phyloP scores from a whole-genome alignment of 2,888 invertebrate genomes.

The Fragum fragum region DNA sequence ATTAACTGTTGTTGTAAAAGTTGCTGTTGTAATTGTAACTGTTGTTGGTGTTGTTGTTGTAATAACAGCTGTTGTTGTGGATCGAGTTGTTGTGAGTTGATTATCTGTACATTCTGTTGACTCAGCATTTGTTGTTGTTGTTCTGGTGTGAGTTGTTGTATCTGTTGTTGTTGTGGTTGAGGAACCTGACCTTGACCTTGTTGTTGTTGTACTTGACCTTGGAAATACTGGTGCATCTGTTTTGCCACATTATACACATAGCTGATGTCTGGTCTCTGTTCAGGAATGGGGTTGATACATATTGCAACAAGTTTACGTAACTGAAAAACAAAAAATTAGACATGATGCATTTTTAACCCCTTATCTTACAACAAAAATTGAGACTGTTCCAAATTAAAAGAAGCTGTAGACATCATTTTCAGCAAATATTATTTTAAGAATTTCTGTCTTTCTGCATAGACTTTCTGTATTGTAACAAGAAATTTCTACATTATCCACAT shows the following conservation, averaged over 20 bases:
- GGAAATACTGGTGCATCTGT: slow-evolving; percentile 85
- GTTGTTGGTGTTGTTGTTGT: slow-evolving; percentile 67
- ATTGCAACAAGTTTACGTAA: slow-evolving; percentile 87
- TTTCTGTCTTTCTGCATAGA: no score
- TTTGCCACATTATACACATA: slow-evolving; percentile 87
- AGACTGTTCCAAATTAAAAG: no score
- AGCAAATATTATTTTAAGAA: no score
- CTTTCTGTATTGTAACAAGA: no score
- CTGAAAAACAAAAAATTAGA: no score
- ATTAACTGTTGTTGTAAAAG: slow-evolving; percentile 44
- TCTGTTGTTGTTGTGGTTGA: slow-evolving; percentile 56
- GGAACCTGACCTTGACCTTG: slow-evolving; percentile 59
- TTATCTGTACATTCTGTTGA: slow-evolving; percentile 50
- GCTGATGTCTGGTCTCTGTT: slow-evolving; percentile 88
- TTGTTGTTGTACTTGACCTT: slow-evolving; percentile 64
- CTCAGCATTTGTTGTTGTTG: slow-evolving; percentile 59
- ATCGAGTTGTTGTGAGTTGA: slow-evolving; percentile 49
- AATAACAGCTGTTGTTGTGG: slow-evolving; percentile 68
- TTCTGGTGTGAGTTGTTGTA: slow-evolving; percentile 59
- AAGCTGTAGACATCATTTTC: no score
- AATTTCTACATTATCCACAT: no score
- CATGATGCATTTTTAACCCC: no score
- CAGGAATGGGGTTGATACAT: slow-evolving; percentile 88
- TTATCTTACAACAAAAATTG: no score
- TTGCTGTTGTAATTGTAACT: slow-evolving; percentile 57